A percentile compares a stretch with the other conserved stretches of the same genome.
Conservation (phyloP, 2,888 invertebrate species). For the Ormyrus thymus region DNA sequence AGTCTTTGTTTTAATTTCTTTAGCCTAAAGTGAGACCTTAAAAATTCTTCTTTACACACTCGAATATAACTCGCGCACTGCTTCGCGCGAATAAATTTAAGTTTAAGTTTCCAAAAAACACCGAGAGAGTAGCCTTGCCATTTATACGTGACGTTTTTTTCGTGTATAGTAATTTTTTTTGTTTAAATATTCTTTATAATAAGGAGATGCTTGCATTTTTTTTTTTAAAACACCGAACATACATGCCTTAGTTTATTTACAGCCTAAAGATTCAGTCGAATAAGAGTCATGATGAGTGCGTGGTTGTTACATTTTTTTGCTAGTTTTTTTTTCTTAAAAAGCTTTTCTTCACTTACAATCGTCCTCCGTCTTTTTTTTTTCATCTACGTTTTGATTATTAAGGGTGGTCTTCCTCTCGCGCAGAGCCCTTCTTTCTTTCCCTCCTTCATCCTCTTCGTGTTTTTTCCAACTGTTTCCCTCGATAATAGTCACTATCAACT, state of each 20-base stretch:
- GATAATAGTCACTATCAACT: background rate
- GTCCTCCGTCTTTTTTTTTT: background rate
- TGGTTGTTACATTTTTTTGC: slow-evolving; percentile 56
- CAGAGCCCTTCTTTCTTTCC: slow-evolving; percentile 2
- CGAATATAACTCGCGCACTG: slow-evolving; percentile 67
- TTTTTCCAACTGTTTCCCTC: slow-evolving; percentile 13
- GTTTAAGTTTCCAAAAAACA: slow-evolving; percentile 73
- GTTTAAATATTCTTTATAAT: slow-evolving; percentile 62
- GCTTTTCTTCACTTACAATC: slow-evolving; percentile 15
- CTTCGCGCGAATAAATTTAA: slow-evolving; percentile 70
- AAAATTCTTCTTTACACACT: slow-evolving; percentile 64
- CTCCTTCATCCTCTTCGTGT: slow-evolving; percentile 2
- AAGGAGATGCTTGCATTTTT: slow-evolving; percentile 69
- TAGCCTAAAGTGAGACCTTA: slow-evolving; percentile 71
- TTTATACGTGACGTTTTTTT: slow-evolving; percentile 62
- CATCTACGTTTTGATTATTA: slow-evolving; percentile 48
- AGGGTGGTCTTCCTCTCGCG: slow-evolving; percentile 25
- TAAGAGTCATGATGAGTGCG: slow-evolving; percentile 66
- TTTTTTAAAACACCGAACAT: slow-evolving; percentile 74
- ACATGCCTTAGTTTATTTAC: slow-evolving; percentile 74
- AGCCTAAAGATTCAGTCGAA: slow-evolving; percentile 74
- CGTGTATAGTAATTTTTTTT: slow-evolving; percentile 59
- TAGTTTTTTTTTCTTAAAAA: slow-evolving; percentile 34
- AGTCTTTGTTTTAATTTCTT: slow-evolving; percentile 57
- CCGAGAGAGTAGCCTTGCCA: slow-evolving; percentile 73